Conservation (phyloP, 1,140 invertebrate genomes). For the Heliconius himera region DNA sequence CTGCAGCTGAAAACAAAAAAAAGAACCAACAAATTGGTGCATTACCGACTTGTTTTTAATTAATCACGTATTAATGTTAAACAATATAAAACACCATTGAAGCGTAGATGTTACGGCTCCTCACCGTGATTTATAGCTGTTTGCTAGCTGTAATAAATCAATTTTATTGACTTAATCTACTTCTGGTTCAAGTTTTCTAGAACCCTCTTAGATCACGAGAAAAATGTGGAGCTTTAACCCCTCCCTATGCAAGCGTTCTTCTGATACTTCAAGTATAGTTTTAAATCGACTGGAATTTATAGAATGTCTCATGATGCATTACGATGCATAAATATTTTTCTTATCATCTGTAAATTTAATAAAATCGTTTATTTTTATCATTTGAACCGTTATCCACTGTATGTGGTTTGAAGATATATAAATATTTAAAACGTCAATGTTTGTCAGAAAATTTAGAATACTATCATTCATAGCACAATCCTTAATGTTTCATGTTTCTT, state of each 20-base stretch:
- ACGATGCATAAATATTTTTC: neutral
- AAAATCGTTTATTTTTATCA: no score
- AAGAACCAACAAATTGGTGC: neutral
- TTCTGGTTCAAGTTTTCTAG: constrained; percentile 34
- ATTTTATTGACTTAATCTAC: constrained; percentile 57
- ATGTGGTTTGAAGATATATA: no score
- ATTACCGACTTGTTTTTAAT: neutral
- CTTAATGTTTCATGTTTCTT: no score
- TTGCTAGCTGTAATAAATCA: constrained; percentile 69
- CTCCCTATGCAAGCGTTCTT: neutral
- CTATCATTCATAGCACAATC: no score
- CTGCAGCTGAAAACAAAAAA: no score
- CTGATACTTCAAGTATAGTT: neutral
- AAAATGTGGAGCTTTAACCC: neutral
- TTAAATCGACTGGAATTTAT: neutral
- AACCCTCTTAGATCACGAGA: neutral
- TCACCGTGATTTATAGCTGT: constrained; percentile 68
- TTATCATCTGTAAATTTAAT: no score
- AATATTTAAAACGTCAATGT: no score
- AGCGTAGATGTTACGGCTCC: constrained; percentile 41
- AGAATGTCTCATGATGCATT: neutral
- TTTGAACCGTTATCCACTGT: no score
- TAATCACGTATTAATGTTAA: neutral
- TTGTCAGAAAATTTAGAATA: no score
- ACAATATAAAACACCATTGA: neutral